phyloP scores from a whole-genome alignment of 2,113 vertebrate genomes.

The Callorhinus ursinus region DNA sequence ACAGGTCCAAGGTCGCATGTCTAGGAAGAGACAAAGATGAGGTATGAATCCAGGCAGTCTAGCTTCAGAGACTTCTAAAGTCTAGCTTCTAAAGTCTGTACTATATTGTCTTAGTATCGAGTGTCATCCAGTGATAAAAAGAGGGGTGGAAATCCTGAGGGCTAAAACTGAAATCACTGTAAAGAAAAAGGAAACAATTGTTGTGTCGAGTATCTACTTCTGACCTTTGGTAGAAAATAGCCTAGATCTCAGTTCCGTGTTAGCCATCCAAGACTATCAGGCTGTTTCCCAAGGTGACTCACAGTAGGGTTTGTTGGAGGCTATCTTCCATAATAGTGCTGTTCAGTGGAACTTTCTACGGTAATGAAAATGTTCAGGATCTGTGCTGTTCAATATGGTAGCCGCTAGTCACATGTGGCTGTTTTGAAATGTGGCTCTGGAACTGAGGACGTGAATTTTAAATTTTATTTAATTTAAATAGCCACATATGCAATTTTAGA shows the following conservation, averaged over 20 bases:
- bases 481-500: not conserved
- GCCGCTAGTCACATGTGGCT: not conserved
- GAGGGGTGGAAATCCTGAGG: not conserved
- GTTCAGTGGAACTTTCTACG: not conserved
- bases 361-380: not conserved
- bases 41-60: not conserved
- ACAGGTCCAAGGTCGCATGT: not conserved
- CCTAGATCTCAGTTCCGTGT: not conserved
- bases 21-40: not conserved
- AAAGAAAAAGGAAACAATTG: not conserved
- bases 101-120: not conserved
- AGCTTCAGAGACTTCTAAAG: not conserved
- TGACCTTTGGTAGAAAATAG: not conserved
- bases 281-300: not conserved
- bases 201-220: not conserved
- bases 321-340: not conserved
- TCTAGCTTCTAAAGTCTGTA: not conserved
- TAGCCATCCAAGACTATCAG: not conserved
- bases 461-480: conserved; percentile 42
- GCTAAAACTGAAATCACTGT: not conserved
- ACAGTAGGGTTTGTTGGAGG: not conserved
- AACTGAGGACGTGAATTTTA: conserved; percentile 1
- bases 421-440: not conserved
- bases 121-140: not conserved
- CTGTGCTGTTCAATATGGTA: not conserved